Base-by-base conservation (phyloP, 2,113 vertebrate species). In the Geothlypis trichas region DNA sequence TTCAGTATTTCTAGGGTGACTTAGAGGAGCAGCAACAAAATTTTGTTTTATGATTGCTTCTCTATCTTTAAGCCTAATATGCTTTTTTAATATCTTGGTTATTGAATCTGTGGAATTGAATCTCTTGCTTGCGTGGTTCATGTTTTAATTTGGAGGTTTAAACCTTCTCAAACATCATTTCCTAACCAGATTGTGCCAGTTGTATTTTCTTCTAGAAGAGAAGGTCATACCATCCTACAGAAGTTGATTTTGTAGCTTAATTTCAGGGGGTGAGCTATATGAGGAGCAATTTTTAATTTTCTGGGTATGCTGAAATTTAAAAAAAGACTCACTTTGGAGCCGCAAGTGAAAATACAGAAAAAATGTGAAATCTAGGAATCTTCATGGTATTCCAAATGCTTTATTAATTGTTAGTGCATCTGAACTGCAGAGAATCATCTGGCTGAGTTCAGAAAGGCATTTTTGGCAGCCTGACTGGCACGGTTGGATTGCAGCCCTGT, bases 121-220 rank as follows among this genome's bases (percentile, higher is more conserved):
- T 62, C 35, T 90, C 68, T 63, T 84, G 39, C 41, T 35, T 88
- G 52, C 23, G 3, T 51, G 41, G 47, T 80, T 51, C 68, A 19
- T 93, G 73, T 95, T 92, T 92, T 95, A 86, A 93, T 95, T 89
- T 86, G 79, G 86, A 85, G 44, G 30, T 41, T 90, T 93, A 92
- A 84, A 67, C 44, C 72, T 92, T 80, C 83, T 86, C 89, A 71
- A 52, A 71, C 62, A 57, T 4, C 33, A 52, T 88, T 95, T 80
- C 67, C 75, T 84, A 67, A 66, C 51, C 42, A 51, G 83, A 27
- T 61, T 88, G 23, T 95, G 57, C 42, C 15, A 31, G 49, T 17
- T 78, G 11, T 30, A 23, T 41, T 46, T 94, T 62, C 10, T 41
- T 9, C 22, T 83, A 31, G 44, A 84, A 68, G 84, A 82, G 41